These are phyloP conservation scores for Galerucella calmariensis DNA, from an alignment of 2,888 invertebrate genomes.

Conservation along the genomic window DNA sequence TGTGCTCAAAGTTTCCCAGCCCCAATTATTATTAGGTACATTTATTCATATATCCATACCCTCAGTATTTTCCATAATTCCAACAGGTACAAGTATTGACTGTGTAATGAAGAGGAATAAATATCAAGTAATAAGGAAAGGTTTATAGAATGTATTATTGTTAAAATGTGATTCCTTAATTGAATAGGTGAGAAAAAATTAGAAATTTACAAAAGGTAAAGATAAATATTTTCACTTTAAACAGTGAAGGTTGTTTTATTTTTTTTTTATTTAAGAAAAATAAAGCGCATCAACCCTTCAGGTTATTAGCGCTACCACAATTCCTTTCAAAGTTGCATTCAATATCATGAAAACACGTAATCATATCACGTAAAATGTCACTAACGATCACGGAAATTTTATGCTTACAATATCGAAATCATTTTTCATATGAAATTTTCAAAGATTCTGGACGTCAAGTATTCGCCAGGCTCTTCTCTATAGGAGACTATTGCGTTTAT, in stretches of 20 bases:
- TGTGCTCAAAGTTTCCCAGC: background rate
- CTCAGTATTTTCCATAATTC: background rate
- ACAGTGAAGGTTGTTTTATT: too few species aligned
- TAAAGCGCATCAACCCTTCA: too few species aligned
- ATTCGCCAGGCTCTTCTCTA: conserved; percentile 2
- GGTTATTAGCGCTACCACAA: too few species aligned
- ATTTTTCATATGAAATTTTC: conserved; percentile 14
- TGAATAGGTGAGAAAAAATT: too few species aligned
- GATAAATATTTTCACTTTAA: too few species aligned
- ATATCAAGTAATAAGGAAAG: too few species aligned
- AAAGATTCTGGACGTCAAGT: conserved; percentile 16
- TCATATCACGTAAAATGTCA: background rate
- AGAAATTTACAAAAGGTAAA: too few species aligned
- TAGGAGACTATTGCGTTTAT: conserved; percentile 47
- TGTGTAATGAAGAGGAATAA: too few species aligned
- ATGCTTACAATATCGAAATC: conserved; percentile 1
- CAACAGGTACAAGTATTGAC: background rate
- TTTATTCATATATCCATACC: background rate
- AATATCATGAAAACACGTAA: background rate
- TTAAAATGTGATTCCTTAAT: too few species aligned
- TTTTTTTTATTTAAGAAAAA: too few species aligned
- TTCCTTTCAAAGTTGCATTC: background rate
- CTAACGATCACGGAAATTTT: background rate
- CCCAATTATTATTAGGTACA: too few species aligned
- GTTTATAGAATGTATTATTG: too few species aligned